Percentiles rank a stretch among this genome's conserved stretches.
These are phyloP conservation scores for Salminus brasiliensis DNA, from an alignment of 2,113 vertebrate species.

Conservation along the genomic window DNA sequence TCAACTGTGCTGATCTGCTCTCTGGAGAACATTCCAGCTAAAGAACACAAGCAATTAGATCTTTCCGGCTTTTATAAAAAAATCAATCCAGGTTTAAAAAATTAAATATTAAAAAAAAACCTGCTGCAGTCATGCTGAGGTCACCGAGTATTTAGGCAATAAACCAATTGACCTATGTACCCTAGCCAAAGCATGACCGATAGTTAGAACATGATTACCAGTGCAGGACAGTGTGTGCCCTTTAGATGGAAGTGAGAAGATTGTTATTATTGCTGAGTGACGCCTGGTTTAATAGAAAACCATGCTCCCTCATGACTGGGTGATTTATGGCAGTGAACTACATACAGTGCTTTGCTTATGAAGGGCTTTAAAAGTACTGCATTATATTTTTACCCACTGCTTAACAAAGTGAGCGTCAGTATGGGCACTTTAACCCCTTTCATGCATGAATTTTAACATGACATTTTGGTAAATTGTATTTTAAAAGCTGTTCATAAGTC, in stretches of 20 bases:
- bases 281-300: background rate
- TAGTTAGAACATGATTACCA: background rate
- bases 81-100: no score
- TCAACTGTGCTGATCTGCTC: background rate
- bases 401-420: background rate
- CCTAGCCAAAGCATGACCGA: background rate
- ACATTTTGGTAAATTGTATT: no score
- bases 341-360: background rate
- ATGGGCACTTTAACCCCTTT: no score
- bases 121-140: background rate
- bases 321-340: background rate
- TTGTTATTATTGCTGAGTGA: background rate
- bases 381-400: background rate
- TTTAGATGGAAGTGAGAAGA: background rate
- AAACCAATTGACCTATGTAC: background rate
- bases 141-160: background rate
- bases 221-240: background rate
- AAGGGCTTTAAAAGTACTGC: background rate
- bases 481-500: no score
- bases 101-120: background rate
- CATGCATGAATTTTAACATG: no score
- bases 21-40: background rate
- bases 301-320: background rate
- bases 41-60: no score
- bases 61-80: no score